phyloP scores from a whole-genome alignment of 53 echinoderm and acorn worm genomes.

The Luidia sarsii region DNA sequence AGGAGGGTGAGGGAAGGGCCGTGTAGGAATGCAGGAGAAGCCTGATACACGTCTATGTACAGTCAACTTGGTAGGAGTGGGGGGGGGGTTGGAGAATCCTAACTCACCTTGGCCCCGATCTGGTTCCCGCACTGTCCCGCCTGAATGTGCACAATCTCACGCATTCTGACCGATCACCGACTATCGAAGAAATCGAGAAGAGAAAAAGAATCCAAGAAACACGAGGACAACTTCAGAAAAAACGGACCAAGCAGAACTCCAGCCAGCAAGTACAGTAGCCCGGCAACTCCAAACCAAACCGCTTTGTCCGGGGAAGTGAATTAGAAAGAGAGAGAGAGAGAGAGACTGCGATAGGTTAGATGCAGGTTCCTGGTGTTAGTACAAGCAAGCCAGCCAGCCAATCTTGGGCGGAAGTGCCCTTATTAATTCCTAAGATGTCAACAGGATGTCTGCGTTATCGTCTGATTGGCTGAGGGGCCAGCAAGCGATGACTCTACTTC shows the following conservation, averaged over 20 bases:
- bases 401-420: conserved; percentile 16
- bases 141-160: conserved; percentile 93
- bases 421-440: conserved; percentile 15
- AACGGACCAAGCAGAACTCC: too few species aligned
- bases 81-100: too few species aligned
- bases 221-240: too few species aligned
- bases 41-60: too few species aligned
- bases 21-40: too few species aligned
- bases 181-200: conserved; percentile 4
- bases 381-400: too few species aligned
- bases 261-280: not conserved
- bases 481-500: conserved; percentile 10
- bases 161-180: conserved; percentile 61
- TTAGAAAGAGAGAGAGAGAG: not conserved
- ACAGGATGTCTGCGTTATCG: conserved; percentile 35
- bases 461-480: conserved; percentile 41
- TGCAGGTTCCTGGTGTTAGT: too few species aligned
- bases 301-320: too few species aligned
- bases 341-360: too few species aligned
- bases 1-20: too few species aligned
- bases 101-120: conserved; percentile 84
- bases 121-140: conserved; percentile 96
- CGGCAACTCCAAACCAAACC: not conserved
- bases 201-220: not conserved
- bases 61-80: too few species aligned